Evolutionary conservation across 2,797 vertebrate genomes (phyloP).

Genomic region (Sebastes minor): DNA sequence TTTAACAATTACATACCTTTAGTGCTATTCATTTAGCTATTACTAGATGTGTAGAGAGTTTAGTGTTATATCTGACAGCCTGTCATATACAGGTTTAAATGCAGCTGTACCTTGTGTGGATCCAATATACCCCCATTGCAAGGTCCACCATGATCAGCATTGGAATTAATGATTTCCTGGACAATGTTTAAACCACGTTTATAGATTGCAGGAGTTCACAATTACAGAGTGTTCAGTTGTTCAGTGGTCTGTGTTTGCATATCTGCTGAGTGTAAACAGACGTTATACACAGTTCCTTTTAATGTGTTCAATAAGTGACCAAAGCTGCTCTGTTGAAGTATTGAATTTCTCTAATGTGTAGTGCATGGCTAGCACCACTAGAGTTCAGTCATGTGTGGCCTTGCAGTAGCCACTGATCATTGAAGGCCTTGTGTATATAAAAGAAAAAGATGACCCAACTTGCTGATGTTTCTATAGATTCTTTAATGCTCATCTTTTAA

Average conservation of each 20-base stretch:
- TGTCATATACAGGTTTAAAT: not conserved
- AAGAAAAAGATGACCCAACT: not conserved
- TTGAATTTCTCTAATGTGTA: not conserved
- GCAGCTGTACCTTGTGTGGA: not conserved
- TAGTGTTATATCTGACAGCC: too few species aligned
- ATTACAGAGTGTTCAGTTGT: not conserved
- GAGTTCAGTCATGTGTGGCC: not conserved
- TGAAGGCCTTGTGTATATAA: not conserved
- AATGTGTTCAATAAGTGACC: not conserved
- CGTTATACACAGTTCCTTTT: not conserved
- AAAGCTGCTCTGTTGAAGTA: not conserved
- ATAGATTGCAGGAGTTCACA: not conserved
- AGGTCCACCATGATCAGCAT: not conserved
- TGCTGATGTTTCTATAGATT: not conserved
- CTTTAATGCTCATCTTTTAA: not conserved
- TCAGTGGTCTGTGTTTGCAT: not conserved
- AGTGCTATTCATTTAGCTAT: not conserved
- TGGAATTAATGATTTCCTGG: not conserved
- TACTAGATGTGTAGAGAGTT: not conserved
- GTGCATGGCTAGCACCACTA: not conserved
- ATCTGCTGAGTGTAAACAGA: not conserved
- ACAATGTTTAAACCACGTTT: not conserved
- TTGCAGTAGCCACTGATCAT: not conserved
- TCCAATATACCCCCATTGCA: not conserved
- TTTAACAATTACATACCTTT: not conserved